Percentiles rank a stretch among this genome's conserved stretches.
Evolutionary conservation across 1,140 invertebrate genomes (phyloP).

Genomic region (Drosophila sproati): DNA sequence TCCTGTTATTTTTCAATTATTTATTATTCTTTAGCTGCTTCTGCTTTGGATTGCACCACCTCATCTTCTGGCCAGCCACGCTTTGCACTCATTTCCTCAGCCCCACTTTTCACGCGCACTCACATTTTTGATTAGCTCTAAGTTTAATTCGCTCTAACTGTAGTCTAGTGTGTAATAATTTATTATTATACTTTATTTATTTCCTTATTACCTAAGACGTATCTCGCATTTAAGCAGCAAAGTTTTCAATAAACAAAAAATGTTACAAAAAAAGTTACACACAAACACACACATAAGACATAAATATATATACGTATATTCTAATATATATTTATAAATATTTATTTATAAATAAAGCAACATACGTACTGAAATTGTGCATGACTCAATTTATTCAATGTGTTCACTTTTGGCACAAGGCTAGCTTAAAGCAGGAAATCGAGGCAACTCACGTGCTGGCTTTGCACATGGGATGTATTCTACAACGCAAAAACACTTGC

Average conservation of each 20-base stretch:
- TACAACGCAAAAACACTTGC: constrained; percentile 7
- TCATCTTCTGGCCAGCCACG: constrained; percentile 2
- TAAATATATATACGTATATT: constrained; percentile 41
- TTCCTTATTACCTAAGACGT: constrained; percentile 65
- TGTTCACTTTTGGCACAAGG: background rate
- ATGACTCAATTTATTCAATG: constrained; percentile 19
- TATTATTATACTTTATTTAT: constrained; percentile 73
- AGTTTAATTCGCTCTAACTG: constrained; percentile 64
- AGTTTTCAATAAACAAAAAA: constrained; percentile 79
- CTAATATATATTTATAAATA: constrained; percentile 11
- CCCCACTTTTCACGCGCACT: constrained; percentile 42
- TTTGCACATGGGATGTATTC: background rate
- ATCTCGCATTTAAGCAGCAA: constrained; percentile 72
- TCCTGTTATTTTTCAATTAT: constrained; percentile 72
- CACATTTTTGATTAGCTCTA: constrained; percentile 52
- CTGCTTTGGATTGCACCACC: background rate
- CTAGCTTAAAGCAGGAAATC: constrained; percentile 20
- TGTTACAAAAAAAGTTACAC: constrained; percentile 56
- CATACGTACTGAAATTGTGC: constrained; percentile 8
- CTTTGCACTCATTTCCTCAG: constrained; percentile 54
- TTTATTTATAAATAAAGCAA: constrained; percentile 26
- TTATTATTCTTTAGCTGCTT: constrained; percentile 45
- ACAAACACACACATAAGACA: constrained; percentile 11
- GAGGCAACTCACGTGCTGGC: constrained; percentile 5
- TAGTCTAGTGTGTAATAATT: constrained; percentile 77